Conservation (phyloP, 2,797 vertebrate genomes). For the Simalia tracyae region DNA sequence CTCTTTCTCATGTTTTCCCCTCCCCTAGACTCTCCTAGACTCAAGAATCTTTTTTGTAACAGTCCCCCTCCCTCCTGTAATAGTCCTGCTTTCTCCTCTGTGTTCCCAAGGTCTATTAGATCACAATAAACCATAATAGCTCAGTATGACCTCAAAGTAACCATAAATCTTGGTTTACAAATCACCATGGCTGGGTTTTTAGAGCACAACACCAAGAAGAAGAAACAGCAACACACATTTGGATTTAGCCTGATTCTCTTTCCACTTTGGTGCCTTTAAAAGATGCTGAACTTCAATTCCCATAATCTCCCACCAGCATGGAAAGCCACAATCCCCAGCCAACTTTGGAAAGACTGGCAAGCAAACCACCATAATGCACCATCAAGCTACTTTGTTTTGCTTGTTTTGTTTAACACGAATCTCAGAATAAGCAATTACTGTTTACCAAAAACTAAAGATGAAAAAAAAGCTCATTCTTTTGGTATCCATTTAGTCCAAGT, state of each 20-base stretch:
- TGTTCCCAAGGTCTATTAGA: neutral
- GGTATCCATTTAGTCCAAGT: rapidly evolving
- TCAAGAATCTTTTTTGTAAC: too few relatives aligned
- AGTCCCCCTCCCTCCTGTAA: too few relatives aligned
- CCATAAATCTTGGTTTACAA: neutral
- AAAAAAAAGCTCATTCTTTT: rapidly evolving
- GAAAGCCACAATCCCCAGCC: neutral
- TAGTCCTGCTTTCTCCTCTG: neutral
- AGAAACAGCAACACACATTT: neutral
- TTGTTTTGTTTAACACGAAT: neutral
- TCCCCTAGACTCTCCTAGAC: too few relatives aligned
- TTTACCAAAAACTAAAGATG: neutral
- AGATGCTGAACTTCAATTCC: neutral
- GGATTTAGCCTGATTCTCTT: neutral
- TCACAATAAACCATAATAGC: neutral
- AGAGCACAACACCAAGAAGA: neutral
- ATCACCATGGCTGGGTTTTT: neutral
- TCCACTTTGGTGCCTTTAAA: neutral
- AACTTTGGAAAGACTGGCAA: neutral
- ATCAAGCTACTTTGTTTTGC: rapidly evolving
- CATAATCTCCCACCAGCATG: neutral
- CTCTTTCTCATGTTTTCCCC: too few relatives aligned
- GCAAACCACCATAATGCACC: neutral
- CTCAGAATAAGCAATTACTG: rapidly evolving
- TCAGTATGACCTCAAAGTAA: neutral